A percentile compares a stretch with the other conserved stretches of the same genome.
These are phyloP conservation scores for Tachystola acroxantha DNA, from an alignment of 2,888 invertebrate genomes.

Conservation along the genomic window DNA sequence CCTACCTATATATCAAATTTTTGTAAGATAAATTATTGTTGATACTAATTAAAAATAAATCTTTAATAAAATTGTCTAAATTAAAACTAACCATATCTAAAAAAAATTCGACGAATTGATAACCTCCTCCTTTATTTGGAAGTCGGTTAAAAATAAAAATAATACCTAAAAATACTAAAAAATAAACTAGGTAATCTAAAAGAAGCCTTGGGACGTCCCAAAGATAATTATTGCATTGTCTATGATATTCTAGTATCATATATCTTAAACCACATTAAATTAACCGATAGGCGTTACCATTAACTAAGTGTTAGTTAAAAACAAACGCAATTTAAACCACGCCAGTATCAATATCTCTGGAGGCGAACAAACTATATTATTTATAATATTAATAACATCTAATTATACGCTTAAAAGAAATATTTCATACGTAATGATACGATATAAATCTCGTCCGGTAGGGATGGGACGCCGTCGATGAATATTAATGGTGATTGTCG, in stretches of 20 bases:
- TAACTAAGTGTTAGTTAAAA: constrained; percentile 14
- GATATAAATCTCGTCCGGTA: constrained; percentile 71
- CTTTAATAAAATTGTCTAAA: no score
- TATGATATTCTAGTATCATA: background rate
- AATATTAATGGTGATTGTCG: constrained; percentile 21
- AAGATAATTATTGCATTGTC: no score
- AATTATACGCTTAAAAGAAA: constrained; percentile 76
- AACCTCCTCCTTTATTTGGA: no score
- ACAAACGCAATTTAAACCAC: constrained; percentile 39
- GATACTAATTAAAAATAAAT: no score
- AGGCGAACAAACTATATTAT: constrained; percentile 51
- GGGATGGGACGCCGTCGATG: constrained; percentile 36
- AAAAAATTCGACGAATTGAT: no score
- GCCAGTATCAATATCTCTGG: constrained; percentile 34
- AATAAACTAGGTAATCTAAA: no score
- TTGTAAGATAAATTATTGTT: no score
- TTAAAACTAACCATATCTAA: no score
- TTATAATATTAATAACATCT: constrained; percentile 77
- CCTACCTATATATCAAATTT: no score
- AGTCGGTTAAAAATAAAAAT: no score
- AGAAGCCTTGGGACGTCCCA: no score
- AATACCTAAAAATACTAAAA: no score
- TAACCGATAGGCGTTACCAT: constrained; percentile 1
- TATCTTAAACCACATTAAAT: background rate
- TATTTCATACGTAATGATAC: constrained; percentile 76